Evolutionary conservation across 35 echinoderm and acorn worm species (phyloP).

Genomic region (Acanthaster planci): DNA sequence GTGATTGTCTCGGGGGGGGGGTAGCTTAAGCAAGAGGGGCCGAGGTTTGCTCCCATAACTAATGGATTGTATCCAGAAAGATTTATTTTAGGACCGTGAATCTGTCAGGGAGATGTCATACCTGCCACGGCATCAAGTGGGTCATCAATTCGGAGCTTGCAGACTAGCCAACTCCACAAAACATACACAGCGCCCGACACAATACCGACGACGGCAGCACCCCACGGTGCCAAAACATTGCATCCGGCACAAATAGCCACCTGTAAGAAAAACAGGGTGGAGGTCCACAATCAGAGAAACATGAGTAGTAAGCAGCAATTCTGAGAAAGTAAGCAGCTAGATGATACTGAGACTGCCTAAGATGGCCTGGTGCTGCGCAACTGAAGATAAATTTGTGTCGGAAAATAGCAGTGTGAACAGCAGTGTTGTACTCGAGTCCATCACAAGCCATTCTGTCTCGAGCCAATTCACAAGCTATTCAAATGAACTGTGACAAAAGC

Average conservation of each 20-base stretch:
- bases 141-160: constrained; percentile 47
- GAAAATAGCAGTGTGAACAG: too few relatives aligned
- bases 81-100: background rate
- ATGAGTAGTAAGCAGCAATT: too few relatives aligned
- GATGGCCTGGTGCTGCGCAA: too few relatives aligned
- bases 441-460: too few relatives aligned
- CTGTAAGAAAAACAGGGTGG: background rate
- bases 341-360: too few relatives aligned
- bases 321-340: too few relatives aligned
- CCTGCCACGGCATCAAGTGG: constrained; percentile 72
- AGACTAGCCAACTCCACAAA: constrained; percentile 51
- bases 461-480: too few relatives aligned
- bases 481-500: too few relatives aligned
- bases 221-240: constrained; percentile 54
- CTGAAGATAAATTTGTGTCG: too few relatives aligned
- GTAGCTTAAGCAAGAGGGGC: background rate
- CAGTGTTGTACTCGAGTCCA: too few relatives aligned
- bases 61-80: background rate
- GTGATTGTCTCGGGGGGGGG: background rate
- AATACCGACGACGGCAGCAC: constrained; percentile 49
- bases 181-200: constrained; percentile 50
- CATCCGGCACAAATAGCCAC: constrained; percentile 73
- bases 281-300: too few relatives aligned
- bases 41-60: background rate
- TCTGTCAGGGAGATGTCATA: background rate